Percentiles rank a stretch among this genome's conserved stretches.
phyloP scores from a whole-genome alignment of 1,140 invertebrate genomes.

The Leptestheria dahalacensis region DNA sequence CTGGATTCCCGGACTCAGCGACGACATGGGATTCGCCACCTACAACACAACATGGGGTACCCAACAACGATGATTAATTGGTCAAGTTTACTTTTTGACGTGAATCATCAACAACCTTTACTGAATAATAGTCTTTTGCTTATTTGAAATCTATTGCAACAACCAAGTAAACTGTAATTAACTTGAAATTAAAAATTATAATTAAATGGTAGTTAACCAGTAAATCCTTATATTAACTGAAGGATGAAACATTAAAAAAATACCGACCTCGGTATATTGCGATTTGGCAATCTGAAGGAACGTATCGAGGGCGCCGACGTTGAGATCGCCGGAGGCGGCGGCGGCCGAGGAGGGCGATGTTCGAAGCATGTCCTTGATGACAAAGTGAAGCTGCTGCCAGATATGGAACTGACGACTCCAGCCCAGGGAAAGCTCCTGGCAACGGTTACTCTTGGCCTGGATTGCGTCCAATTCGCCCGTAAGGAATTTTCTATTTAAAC shows the following conservation, averaged over 20 bases:
- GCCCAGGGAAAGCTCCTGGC: neutral
- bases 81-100: no score
- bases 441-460: neutral
- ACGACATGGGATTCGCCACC: neutral
- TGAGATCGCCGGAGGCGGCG: neutral
- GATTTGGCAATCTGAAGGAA: neutral
- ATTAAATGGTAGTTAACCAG: no score
- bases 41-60: neutral
- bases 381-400: neutral
- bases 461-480: neutral
- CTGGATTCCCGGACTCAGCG: slow-evolving; percentile 31
- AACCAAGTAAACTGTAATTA: no score
- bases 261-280: slow-evolving; percentile 7
- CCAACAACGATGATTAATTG: neutral
- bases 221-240: no score
- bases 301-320: neutral
- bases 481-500: slow-evolving; percentile 1
- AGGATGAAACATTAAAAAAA: no score
- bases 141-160: neutral
- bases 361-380: slow-evolving; percentile 1
- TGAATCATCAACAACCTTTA: no score
- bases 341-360: neutral
- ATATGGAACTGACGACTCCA: slow-evolving; percentile 5
- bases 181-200: no score
- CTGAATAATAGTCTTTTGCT: no score